Base-by-base conservation (phyloP, 2,113 vertebrate genomes). In the Xyliphius kryptos region DNA sequence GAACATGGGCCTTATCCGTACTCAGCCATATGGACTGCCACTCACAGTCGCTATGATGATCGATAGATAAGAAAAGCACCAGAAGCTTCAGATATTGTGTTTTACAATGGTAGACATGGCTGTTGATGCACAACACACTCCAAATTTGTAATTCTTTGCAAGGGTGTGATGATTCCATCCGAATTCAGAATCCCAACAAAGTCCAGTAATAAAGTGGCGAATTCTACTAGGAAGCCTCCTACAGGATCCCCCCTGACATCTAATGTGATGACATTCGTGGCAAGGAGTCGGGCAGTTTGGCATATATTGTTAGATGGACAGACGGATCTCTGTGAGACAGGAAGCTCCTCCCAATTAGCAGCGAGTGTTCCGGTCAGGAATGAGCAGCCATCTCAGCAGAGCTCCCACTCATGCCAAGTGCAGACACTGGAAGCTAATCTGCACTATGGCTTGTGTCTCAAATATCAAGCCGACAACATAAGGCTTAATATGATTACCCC, bases 261-360 rank as follows among this genome's bases (percentile, higher is more conserved):
- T 68, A 61, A 56, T 57, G 59, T 52, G 61, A 69, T 68, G 66
- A 65, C 59, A 55, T 61, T 58, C 40, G 32, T 52, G 54, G 61
- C 61, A 61, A 52, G 22, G 37, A 68, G 71, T 69, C 61, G 50
- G 71, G 71, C 58, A 40, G 51, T 56, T 73, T 73, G 71, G 66
- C 71, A 68, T 56, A 58, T 49, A 52, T 69, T 56, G 61, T 69
- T 46, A 56, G 57, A 61, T 66, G 49, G 71, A 66, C 71, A 73
- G 71, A 73, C 66, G 66, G 71, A 59, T 73, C 71, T 56, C 71
- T 69, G 71, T 11, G 56, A 61, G 71, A 73, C 66, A 66, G 71
- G 71, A 73, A 73, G 71, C 71, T 73, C 67, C 66, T 69, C 54
- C 56, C 56, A 43, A 65, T 59, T 51, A 69, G 66, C 71, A 73